Conservation (phyloP, 2,888 invertebrate species). For the Himalopsyche kuldschensis region DNA sequence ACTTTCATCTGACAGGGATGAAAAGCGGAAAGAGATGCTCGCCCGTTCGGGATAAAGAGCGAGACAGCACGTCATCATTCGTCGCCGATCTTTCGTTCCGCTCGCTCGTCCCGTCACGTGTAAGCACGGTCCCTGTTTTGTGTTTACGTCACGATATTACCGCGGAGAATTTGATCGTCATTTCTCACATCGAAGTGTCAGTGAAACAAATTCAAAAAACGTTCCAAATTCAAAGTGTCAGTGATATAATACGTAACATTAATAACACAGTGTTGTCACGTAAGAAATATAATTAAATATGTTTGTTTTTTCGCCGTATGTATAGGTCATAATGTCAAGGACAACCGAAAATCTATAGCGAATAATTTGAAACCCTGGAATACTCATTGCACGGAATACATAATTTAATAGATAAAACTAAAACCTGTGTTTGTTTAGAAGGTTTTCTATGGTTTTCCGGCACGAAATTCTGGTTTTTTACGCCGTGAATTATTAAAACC, state of each 20-base stretch:
- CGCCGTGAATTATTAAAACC: background rate
- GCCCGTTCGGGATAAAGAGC: background rate
- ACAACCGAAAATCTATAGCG: conserved; percentile 34
- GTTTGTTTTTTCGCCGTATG: conserved; percentile 9
- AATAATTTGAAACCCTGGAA: background rate
- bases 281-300: background rate
- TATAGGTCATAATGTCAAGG: conserved; percentile 34
- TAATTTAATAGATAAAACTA: background rate
- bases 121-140: background rate
- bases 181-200: background rate
- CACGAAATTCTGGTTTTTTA: background rate
- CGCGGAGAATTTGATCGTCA: background rate
- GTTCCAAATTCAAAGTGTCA: background rate
- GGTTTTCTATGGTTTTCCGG: background rate
- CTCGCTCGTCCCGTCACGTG: conserved; percentile 7
- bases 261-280: background rate
- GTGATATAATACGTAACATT: background rate
- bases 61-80: conserved; percentile 10
- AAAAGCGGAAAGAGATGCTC: background rate
- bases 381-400: background rate
- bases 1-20: background rate
- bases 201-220: background rate
- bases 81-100: background rate
- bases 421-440: background rate
- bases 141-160: conserved; percentile 11